A percentile compares a stretch with the other conserved stretches of the same genome.
phyloP scores from a whole-genome alignment of 2,113 vertebrate genomes.

The Piaya cayana region DNA sequence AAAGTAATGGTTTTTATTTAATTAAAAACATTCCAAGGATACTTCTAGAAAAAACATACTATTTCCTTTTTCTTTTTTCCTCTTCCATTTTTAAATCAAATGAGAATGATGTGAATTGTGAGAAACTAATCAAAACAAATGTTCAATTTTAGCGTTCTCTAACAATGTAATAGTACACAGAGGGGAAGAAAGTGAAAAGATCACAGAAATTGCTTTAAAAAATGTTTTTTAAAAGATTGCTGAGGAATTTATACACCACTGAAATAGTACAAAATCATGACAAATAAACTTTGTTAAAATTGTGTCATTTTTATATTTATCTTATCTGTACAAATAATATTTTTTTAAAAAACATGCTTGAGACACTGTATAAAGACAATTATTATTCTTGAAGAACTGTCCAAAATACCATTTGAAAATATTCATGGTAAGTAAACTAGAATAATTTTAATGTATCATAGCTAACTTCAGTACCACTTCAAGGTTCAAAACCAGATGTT shows the following conservation, averaged over 20 bases:
- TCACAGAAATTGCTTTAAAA: neutral
- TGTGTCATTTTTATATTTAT: neutral
- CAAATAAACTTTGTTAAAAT: neutral
- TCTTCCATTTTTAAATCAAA: neutral
- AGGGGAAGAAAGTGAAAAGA: neutral
- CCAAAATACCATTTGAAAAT: neutral
- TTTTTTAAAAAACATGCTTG: neutral
- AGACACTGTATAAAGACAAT: neutral
- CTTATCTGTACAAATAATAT: neutral
- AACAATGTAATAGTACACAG: neutral
- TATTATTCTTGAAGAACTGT: neutral
- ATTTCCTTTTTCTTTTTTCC: neutral
- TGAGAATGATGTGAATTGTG: neutral
- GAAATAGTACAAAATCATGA: neutral
- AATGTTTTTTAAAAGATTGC: neutral
- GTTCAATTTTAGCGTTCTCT: neutral
- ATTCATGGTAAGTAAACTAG: neutral
- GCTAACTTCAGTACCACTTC: neutral
- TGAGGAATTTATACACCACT: neutral
- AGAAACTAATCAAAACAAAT: neutral
- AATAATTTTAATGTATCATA: neutral
- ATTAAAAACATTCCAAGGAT: neutral
- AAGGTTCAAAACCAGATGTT: neutral
- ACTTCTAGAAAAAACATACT: neutral
- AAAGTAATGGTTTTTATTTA: fast-evolving